Percentiles rank a stretch among this genome's conserved stretches.
Evolutionary conservation across 2,797 vertebrate species (phyloP).

Genomic region (Kryptolebias ocellatus): DNA sequence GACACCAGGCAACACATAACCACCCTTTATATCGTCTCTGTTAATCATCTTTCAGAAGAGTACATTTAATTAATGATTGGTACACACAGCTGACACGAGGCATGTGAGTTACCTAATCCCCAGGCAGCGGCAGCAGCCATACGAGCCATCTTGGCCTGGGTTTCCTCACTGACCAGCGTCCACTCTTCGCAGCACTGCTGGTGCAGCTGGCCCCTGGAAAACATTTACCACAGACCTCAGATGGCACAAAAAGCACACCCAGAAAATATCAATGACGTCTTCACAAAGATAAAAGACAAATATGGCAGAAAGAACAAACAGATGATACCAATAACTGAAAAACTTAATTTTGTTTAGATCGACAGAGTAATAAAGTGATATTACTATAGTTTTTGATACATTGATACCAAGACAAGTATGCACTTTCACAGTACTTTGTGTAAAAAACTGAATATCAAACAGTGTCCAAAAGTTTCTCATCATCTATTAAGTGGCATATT

Average conservation of each 20-base stretch:
- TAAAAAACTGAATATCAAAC: no score
- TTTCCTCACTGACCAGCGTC: constrained; percentile 95
- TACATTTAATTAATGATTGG: not conserved
- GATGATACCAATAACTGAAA: not conserved
- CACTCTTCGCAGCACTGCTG: constrained; percentile 99
- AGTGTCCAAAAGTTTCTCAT: no score
- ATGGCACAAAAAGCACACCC: constrained; percentile 4
- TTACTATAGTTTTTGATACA: not conserved
- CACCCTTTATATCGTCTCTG: no score
- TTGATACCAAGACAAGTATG: no score
- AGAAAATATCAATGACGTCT: constrained; percentile 2
- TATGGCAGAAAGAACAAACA: not conserved
- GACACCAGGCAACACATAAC: not conserved
- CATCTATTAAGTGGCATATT: no score
- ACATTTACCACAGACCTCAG: constrained; percentile 33
- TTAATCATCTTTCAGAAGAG: not conserved
- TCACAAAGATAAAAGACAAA: constrained; percentile 3
- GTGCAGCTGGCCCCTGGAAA: constrained; percentile 94
- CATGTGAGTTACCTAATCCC: constrained; percentile 88
- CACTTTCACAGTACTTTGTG: no score
- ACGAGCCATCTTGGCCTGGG: constrained; percentile 97
- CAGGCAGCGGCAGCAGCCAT: constrained; percentile 99
- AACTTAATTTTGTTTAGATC: no score
- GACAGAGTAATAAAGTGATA: no score
- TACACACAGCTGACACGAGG: not conserved